Base-by-base conservation (phyloP, 2,888 invertebrate genomes). In the Bellardia pandia region DNA sequence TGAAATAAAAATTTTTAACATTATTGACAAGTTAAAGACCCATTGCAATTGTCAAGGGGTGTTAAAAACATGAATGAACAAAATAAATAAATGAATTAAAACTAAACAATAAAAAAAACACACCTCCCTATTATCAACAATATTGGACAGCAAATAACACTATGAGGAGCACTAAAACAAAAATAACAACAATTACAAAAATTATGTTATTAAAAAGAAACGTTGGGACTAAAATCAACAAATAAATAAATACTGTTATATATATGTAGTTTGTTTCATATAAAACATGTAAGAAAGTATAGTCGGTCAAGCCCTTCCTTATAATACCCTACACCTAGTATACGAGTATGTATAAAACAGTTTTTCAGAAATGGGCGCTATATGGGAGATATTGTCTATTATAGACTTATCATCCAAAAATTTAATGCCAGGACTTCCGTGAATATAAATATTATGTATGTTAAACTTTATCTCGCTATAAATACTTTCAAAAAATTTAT, bases 11-110 rank as follows among this genome's bases (percentile, higher is more conserved):
- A 14, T 48, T 56, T 51, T 37, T 9, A 76, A 60, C 5, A 62
- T 45, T 69, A 76, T 69, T 82, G 82, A 76, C 82, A 82, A 69
- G 69, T 62, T 66, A 71, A 82, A 58, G 37, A 82, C 62, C 77
- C 48, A 68, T 40, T 82, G 23, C 75, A 75, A 51, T 58, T 82
- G 68, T 68, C 68, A 68, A 13, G 75, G 81, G 80, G 68, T 75
- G 74, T 75, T 75, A 58, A 75, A 56, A 80, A 72, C n/a, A 58
- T 9, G 23, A 53, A 68, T 30, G 51, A 33, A 13, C 2, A n/a
- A 14, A 8, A 76, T 4, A 23, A 23, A 23, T 23, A 11, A 58
- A 23, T 58, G 11, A 76, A 64, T 60, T 60, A 0, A 48, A 48
- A 48, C 53, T 23, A 23, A 56, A 42, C 40, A 58, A 5, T 4